Evolutionary conservation across 2,797 vertebrate species (phyloP), one percentile per base, ranked within the genome.

Genomic region (Melopsittacus undulatus): DNA sequence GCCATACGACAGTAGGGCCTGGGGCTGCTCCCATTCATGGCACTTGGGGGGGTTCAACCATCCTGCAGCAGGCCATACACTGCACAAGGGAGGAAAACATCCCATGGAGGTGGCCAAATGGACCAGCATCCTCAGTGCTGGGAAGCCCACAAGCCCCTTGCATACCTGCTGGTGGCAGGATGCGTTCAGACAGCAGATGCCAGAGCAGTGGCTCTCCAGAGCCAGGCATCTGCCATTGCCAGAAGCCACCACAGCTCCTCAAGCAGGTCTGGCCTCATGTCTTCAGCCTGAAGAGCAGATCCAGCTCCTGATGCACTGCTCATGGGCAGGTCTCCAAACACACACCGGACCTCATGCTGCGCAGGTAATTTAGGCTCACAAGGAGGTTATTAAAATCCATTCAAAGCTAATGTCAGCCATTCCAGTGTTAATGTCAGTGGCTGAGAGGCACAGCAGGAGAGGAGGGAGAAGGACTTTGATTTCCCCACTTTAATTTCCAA

Each of bases 381-480:
- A 80, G 90, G 94, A 83, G 92, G 92, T 95, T 95, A 97, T 95
- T 95, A 95, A 96, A 95, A 95, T 74, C 90, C 89, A 87, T 95
- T 93, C 92, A 90, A 51, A 90, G 87, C 72, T 91, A 95, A 94
- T 94, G 93, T 85, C 92, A 94, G 73, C 76, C 79, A 32, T 81
- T 66, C 83, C 4, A 0, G 89, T 86, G 92, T 90, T 94, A 91
- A 94, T 93, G 79, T 86, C 96, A 96, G 85, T 21, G 91, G 73
- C 89, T 83, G 89, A 95, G 94, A 93, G 73, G 87, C 95, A 84
- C 93, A 92, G 92, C 92, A 76, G 92, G 90, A 84, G 82, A 13
- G 0, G 36, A 42, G 62, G 59, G 51, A 91, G 85, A 84, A 93
- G 73, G 90, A 16, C 90, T 93, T 84, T 85, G 89, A 92, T 92